A percentile compares a stretch with the other conserved stretches of the same genome.
These are phyloP conservation scores for Trichogramma pretiosum DNA, from an alignment of 1,140 invertebrate genomes.

Conservation along the genomic window DNA sequence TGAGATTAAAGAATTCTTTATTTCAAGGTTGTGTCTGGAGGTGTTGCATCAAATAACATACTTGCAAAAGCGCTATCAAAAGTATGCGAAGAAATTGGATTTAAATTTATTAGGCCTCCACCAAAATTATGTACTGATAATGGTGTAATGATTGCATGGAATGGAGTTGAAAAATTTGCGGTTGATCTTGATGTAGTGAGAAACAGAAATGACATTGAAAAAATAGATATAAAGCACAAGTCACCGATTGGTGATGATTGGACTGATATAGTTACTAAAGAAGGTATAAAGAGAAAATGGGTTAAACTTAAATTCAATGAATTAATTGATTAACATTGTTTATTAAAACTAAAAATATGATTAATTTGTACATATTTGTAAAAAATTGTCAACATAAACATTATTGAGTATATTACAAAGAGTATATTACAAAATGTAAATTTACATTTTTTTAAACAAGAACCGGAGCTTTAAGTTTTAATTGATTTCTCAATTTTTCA, in stretches of 20 bases:
- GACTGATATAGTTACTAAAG: conserved; percentile 44
- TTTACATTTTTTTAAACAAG: conserved; percentile 24
- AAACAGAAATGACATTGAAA: conserved; percentile 42
- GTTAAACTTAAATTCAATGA: conserved; percentile 39
- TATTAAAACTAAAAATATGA: conserved; percentile 2
- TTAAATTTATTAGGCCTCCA: conserved; percentile 65
- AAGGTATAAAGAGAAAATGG: conserved; percentile 54
- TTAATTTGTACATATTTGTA: conserved; percentile 7
- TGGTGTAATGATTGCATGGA: conserved; percentile 99
- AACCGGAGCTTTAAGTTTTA: conserved; percentile 15
- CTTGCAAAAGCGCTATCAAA: conserved; percentile 60
- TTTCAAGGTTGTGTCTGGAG: conserved; percentile 91
- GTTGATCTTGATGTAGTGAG: conserved; percentile 39
- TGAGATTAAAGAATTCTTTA: no score
- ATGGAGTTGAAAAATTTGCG: conserved; percentile 73
- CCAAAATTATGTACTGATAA: conserved; percentile 92
- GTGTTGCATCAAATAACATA: conserved; percentile 87
- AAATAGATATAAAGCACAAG: conserved; percentile 42
- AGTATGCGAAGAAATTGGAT: conserved; percentile 59
- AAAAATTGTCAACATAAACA: no score
- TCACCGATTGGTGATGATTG: conserved; percentile 52
- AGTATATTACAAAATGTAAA: not conserved
- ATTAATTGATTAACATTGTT: conserved; percentile 4
- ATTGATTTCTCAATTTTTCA: conserved; percentile 17
- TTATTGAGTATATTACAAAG: not conserved